phyloP scores from a whole-genome alignment of 2,113 vertebrate species.

The Amazona guildingii region DNA sequence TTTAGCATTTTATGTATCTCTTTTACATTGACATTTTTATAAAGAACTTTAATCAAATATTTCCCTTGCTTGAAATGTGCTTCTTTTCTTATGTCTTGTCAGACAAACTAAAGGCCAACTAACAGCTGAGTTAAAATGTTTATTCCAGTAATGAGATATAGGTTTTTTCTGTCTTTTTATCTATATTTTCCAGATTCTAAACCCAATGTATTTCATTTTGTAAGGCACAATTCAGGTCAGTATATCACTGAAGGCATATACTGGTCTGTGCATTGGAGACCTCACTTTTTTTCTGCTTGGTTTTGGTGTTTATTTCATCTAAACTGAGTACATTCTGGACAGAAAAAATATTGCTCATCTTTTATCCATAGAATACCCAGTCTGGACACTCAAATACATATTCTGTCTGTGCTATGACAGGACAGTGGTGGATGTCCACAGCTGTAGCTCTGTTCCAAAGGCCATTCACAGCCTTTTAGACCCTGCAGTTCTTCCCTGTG shows the following conservation, averaged over 20 bases:
- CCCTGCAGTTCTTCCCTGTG: not conserved
- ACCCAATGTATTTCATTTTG: fast-evolving
- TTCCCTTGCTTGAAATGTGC: not conserved
- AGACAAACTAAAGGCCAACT: not conserved
- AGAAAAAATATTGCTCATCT: not conserved
- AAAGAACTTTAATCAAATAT: not conserved
- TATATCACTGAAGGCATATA: fast-evolving
- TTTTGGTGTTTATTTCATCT: not conserved
- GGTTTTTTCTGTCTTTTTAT: not conserved
- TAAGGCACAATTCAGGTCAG: not conserved
- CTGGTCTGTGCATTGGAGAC: not conserved
- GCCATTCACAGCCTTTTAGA: not conserved
- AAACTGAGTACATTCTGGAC: not conserved
- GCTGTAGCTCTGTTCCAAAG: not conserved
- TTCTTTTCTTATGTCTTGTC: not conserved
- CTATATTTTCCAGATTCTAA: not conserved
- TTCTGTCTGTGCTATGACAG: not conserved
- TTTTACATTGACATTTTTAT: not conserved
- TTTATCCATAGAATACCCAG: not conserved
- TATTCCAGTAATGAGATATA: not conserved
- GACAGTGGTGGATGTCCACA: not conserved
- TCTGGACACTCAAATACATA: not conserved
- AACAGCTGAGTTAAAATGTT: not conserved
- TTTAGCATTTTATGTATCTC: not conserved
- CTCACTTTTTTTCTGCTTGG: not conserved